Base-by-base conservation (phyloP, 2,888 invertebrate species). In the Zygogramma bicolorata region DNA sequence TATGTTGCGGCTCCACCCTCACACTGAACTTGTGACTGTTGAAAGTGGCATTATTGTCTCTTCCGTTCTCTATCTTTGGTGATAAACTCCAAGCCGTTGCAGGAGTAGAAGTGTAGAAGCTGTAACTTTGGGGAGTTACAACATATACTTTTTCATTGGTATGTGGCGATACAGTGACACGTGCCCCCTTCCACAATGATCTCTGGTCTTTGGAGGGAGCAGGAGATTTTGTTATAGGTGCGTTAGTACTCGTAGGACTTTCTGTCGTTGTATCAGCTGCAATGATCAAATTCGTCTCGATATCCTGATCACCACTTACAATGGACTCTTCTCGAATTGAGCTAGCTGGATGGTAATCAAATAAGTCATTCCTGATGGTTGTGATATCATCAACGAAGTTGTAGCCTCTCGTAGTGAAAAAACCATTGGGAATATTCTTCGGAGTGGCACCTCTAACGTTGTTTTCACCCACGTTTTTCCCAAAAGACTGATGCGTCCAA, bases 121-220 rank as follows among this genome's bases (percentile, higher is more conserved):
- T 86, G 88, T 89, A 89, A 18, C 93, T 90, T 81, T 93, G 92
- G 0, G 95, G 94, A 3, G 95, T 95, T 0, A 95, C 95, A 0
- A 95, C 93, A 79, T 95, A 95, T 0, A 95, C 91, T 83, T 93
- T 93, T 87, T 95, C 95, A 81, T 93, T 92, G 3, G 93, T 94
- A 70, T 92, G 86, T n/a, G 94, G 92, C 10, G 94, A 93, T 83
- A 94, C 92, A 18, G 93, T 91, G 1, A 93, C 91, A 82, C 92
- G 90, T 75, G 92, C 89, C 81, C 90, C 88, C 46, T 92, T 91
- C 94, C 94, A 95, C 1, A 89, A 88, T 0, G 71, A 68, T 46
- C 60, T 73, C 88, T 88, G 3, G 88, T 87, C 57, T 6, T 81
- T 71, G 22, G 85, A 78, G 34, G 40, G 65, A 34, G 76, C 74